Percentiles rank a stretch among this genome's conserved stretches.
Conservation (phyloP, 1,140 invertebrate species). For the Argopecten irradians region DNA sequence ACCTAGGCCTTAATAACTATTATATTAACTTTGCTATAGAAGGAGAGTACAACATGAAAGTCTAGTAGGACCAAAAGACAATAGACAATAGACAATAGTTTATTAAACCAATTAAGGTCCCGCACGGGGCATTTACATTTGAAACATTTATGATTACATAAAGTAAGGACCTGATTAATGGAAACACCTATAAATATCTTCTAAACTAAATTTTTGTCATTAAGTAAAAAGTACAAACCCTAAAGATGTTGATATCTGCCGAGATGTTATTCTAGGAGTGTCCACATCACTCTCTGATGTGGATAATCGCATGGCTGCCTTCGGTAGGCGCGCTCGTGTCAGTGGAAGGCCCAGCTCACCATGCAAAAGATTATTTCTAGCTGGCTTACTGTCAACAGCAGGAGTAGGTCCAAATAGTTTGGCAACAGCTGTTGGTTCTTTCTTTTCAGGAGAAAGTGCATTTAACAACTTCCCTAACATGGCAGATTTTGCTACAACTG, state of each 20-base stretch:
- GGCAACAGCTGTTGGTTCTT: neutral
- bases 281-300: slow-evolving; percentile 32
- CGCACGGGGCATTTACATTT: too few relatives aligned
- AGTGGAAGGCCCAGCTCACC: slow-evolving; percentile 25
- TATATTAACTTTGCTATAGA: too few relatives aligned
- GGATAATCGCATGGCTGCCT: slow-evolving; percentile 24
- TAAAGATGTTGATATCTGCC: neutral
- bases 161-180: too few relatives aligned
- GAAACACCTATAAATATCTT: too few relatives aligned
- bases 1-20: too few relatives aligned
- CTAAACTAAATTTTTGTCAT: too few relatives aligned
- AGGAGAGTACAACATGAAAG: too few relatives aligned
- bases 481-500: neutral
- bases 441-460: neutral
- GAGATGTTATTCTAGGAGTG: neutral
- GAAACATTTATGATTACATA: too few relatives aligned
- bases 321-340: slow-evolving; percentile 24
- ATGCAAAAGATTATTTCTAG: neutral
- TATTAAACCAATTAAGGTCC: too few relatives aligned
- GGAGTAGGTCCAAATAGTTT: slow-evolving; percentile 20
- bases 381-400: neutral
- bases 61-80: too few relatives aligned
- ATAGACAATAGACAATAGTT: too few relatives aligned
- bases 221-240: too few relatives aligned
- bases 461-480: neutral